Conservation (phyloP, 2,888 invertebrate species). For the Ophion slaviceki region DNA sequence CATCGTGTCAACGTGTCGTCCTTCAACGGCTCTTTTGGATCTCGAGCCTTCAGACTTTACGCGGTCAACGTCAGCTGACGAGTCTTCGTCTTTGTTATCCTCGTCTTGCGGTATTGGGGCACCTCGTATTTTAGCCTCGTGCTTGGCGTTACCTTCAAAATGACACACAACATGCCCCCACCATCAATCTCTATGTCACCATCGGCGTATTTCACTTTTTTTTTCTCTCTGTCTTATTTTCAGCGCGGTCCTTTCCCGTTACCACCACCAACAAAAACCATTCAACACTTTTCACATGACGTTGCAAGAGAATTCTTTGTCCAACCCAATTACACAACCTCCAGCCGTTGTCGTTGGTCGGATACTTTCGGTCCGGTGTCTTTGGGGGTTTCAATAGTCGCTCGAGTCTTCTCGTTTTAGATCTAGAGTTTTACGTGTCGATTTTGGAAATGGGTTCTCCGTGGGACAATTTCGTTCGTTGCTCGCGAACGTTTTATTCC, state of each 20-base stretch:
- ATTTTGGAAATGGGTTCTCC: no score
- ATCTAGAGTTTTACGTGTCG: no score
- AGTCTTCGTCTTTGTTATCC: constrained; percentile 4
- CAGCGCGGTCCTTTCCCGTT: no score
- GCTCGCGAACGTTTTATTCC: no score
- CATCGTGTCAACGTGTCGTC: constrained; percentile 69
- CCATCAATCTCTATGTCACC: constrained; percentile 26
- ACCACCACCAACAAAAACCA: constrained; percentile 9
- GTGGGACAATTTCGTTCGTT: no score
- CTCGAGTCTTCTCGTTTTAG: no score
- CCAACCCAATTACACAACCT: neutral
- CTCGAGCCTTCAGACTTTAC: constrained; percentile 6
- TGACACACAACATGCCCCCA: constrained; percentile 56
- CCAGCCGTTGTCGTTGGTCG: no score
- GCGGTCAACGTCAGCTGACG: neutral
- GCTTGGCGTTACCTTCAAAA: constrained; percentile 81
- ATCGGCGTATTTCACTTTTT: neutral
- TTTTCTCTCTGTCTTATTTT: constrained; percentile 2
- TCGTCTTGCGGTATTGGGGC: constrained; percentile 50
- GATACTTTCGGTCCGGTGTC: no score
- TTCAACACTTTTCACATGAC: neutral
- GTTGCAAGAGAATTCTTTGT: neutral
- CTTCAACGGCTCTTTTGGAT: constrained; percentile 19
- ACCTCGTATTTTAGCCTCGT: constrained; percentile 57
- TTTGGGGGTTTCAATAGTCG: no score